These are phyloP conservation scores for Chymomyza caudatula DNA, from an alignment of 2,888 invertebrate species.

Conservation along the genomic window DNA sequence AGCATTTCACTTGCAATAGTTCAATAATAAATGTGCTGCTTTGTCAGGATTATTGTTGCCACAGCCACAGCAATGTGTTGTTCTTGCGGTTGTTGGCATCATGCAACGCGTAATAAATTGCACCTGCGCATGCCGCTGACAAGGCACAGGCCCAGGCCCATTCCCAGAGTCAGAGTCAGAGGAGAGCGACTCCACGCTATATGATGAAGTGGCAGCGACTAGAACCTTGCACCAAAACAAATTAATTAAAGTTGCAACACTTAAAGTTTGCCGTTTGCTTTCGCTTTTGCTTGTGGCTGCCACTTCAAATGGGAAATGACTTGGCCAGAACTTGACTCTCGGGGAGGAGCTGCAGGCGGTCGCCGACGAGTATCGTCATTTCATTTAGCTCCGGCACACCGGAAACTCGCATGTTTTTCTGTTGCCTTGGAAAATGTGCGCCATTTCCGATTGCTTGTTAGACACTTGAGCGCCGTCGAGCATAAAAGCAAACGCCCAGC, in stretches of 20 bases:
- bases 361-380: not conserved
- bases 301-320: slow-evolving; percentile 2
- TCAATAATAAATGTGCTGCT: slow-evolving; percentile 76
- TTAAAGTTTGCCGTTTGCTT: slow-evolving; percentile 34
- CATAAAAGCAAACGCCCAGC: not conserved
- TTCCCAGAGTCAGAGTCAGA: too few species aligned
- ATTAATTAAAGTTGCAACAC: slow-evolving; percentile 59
- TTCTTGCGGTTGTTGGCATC: not conserved
- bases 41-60: slow-evolving; percentile 75
- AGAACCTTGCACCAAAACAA: slow-evolving; percentile 25
- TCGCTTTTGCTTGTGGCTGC: slow-evolving; percentile 24
- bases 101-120: slow-evolving; percentile 60
- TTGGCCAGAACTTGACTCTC: not conserved
- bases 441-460: slow-evolving; percentile 58
- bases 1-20: slow-evolving; percentile 37
- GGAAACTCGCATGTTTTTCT: slow-evolving; percentile 28
- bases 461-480: slow-evolving; percentile 22
- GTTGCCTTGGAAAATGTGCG: slow-evolving; percentile 11
- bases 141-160: not conserved
- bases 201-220: slow-evolving; percentile 47
- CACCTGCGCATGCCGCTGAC: slow-evolving; percentile 70
- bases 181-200: slow-evolving; percentile 16
- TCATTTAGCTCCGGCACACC: not conserved
- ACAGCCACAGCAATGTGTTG: not conserved
- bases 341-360: not conserved